These are phyloP conservation scores for Apeira syringaria DNA, from an alignment of 2,888 invertebrate species.

Conservation along the genomic window DNA sequence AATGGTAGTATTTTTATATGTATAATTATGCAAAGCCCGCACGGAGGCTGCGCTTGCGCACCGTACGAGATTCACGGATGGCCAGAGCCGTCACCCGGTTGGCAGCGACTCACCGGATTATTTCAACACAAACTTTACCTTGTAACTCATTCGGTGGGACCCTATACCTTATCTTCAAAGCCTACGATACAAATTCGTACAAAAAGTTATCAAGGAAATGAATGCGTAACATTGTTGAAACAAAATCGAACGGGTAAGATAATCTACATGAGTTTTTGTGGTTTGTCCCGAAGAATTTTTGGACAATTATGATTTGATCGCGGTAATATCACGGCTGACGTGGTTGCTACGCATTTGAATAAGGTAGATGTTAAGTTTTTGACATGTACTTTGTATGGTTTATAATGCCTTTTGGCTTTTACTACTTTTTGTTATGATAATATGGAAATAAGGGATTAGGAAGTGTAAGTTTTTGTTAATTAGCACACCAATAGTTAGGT, in stretches of 20 bases:
- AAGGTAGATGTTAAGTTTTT: conserved; percentile 26
- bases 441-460: too few species aligned
- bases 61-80: conserved; percentile 66
- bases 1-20: too few species aligned
- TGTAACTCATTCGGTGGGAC: conserved; percentile 18
- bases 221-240: conserved; percentile 29
- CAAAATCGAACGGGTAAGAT: conserved; percentile 57
- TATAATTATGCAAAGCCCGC: conserved; percentile 3
- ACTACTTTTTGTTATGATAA: too few species aligned
- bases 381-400: conserved; percentile 8
- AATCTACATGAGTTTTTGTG: conserved; percentile 67
- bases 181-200: conserved; percentile 28
- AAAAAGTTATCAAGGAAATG: conserved; percentile 1
- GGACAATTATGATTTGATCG: conserved; percentile 66
- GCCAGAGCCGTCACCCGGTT: conserved; percentile 62
- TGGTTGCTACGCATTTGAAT: conserved; percentile 31
- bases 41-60: conserved; percentile 44
- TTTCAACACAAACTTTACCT: conserved; percentile 39
- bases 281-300: conserved; percentile 56
- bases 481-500: too few species aligned
- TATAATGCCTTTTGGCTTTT: neutral
- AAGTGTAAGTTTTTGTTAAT: too few species aligned
- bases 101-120: conserved; percentile 58
- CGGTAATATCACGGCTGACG: conserved; percentile 36
- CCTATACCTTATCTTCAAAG: conserved; percentile 19